phyloP scores from a whole-genome alignment of 2,888 invertebrate genomes.

The Brachynemurus nebulosus region DNA sequence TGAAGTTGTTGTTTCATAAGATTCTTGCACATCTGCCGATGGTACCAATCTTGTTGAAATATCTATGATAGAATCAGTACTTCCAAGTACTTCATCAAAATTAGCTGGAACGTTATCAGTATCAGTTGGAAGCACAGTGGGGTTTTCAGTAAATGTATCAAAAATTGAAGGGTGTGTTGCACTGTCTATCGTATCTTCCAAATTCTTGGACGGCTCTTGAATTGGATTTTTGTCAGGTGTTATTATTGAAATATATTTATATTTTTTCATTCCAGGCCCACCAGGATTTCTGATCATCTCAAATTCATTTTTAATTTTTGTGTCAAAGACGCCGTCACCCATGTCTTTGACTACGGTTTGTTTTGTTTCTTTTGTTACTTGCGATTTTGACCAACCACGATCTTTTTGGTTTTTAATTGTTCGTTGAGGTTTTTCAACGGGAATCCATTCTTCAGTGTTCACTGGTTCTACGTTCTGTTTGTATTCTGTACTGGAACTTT shows the following conservation, averaged over 20 bases:
- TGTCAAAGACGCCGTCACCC: slow-evolving; percentile 22
- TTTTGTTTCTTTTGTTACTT: slow-evolving; percentile 21
- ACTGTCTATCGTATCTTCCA: too few relatives aligned
- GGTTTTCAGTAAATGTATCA: background rate
- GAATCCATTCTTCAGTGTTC: too few relatives aligned
- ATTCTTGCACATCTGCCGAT: too few relatives aligned
- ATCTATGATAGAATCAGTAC: too few relatives aligned
- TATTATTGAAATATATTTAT: background rate
- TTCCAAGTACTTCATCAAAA: too few relatives aligned
- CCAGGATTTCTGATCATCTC: slow-evolving; percentile 17
- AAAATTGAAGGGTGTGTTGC: too few relatives aligned
- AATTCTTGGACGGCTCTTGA: background rate
- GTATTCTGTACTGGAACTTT: background rate
- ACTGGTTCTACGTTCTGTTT: too few relatives aligned
- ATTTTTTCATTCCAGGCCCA: background rate
- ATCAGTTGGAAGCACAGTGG: background rate
- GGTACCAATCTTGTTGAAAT: too few relatives aligned
- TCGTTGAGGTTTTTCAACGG: too few relatives aligned
- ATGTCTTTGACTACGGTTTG: slow-evolving; percentile 24
- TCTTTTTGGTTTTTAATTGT: background rate
- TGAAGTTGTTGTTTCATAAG: slow-evolving; percentile 13
- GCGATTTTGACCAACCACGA: background rate
- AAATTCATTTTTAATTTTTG: slow-evolving; percentile 26
- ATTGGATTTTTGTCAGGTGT: background rate
- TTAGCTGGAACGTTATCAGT: background rate